Conservation (phyloP, 2,113 vertebrate species). For the Cyanoramphus novaezelandiae region DNA sequence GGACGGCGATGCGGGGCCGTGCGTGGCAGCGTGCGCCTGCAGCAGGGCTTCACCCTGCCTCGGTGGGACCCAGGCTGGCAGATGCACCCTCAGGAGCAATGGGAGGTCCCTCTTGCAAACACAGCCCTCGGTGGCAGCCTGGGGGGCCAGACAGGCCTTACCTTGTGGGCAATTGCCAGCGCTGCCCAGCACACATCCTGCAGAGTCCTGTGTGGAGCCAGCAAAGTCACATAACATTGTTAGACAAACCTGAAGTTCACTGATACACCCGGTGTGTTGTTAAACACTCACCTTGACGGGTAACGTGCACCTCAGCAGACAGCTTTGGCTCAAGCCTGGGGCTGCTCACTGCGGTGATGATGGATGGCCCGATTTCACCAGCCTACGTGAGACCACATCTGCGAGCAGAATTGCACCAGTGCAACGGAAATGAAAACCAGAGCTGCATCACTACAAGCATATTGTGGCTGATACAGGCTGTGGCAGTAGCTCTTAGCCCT, state of each 20-base stretch:
- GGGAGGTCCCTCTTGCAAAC: background rate
- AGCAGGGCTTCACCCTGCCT: background rate
- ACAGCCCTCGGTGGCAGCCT: rapidly evolving
- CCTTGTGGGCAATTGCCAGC: background rate
- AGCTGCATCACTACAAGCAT: background rate
- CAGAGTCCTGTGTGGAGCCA: background rate
- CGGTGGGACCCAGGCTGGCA: background rate
- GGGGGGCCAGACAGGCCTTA: background rate
- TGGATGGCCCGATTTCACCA: background rate
- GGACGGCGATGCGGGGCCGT: rapidly evolving
- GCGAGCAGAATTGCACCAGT: background rate
- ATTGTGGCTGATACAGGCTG: background rate
- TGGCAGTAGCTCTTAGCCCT: rapidly evolving
- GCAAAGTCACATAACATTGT: background rate
- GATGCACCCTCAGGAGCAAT: rapidly evolving
- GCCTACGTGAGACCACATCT: rapidly evolving
- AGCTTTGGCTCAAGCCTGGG: background rate
- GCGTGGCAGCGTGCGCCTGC: rapidly evolving
- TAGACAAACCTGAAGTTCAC: background rate
- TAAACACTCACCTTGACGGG: rapidly evolving
- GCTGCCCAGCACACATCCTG: background rate
- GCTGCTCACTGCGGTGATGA: rapidly evolving
- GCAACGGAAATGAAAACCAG: background rate
- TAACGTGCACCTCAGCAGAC: rapidly evolving
- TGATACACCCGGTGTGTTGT: background rate